Evolutionary conservation across 2,113 vertebrate genomes (phyloP).

Genomic region (Gobio gobio): DNA sequence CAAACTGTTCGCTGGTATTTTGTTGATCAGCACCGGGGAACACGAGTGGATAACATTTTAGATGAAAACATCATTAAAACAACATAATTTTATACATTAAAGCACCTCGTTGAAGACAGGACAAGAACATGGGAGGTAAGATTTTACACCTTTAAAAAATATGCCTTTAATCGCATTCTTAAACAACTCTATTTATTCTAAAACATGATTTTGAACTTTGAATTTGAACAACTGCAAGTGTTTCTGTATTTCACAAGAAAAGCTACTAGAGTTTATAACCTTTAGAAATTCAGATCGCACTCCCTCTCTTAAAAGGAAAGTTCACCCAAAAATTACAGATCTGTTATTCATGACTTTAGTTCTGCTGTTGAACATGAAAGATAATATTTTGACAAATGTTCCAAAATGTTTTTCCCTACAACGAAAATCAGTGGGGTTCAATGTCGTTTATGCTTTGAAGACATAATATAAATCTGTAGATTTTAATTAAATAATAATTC

Average conservation of each 20-base stretch:
- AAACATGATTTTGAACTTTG: background rate
- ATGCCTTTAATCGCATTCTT: no score
- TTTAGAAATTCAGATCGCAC: background rate
- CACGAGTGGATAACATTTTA: background rate
- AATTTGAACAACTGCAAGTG: background rate
- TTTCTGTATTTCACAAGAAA: background rate
- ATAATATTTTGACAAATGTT: no score
- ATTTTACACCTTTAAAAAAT: background rate
- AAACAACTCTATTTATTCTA: background rate
- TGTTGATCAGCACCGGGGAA: background rate
- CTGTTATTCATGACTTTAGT: no score
- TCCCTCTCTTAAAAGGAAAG: background rate
- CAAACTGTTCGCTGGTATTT: background rate
- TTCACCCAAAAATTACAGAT: background rate
- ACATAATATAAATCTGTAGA: no score
- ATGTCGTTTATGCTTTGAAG: no score
- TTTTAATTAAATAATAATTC: no score
- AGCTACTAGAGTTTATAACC: background rate
- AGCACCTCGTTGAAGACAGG: background rate
- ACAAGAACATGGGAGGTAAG: constrained; percentile 25
- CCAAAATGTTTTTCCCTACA: no score
- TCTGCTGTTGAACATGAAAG: no score
- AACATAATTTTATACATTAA: background rate
- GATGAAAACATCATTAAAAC: background rate
- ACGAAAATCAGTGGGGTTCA: no score